These are phyloP conservation scores for Drosophila birchii DNA, from an alignment of 2,888 invertebrate genomes.

Conservation along the genomic window DNA sequence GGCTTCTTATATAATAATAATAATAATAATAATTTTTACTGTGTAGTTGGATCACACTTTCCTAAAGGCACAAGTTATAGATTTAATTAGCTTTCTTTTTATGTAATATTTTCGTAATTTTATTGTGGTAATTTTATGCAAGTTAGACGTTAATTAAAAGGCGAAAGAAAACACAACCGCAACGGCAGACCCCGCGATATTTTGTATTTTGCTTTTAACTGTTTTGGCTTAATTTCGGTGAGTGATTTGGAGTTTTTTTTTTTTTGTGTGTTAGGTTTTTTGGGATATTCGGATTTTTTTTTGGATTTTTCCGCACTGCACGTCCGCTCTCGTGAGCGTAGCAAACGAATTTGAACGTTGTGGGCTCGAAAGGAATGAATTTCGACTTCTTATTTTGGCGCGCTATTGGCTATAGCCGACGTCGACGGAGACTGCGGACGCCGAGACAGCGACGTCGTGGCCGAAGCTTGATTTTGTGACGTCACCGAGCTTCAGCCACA, in stretches of 20 bases:
- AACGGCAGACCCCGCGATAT: constrained; percentile 27
- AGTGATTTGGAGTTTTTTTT: constrained; percentile 40
- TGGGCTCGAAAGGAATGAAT: constrained; percentile 77
- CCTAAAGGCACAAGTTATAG: constrained; percentile 32
- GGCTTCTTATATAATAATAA: not conserved
- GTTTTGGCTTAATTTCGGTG: constrained; percentile 48
- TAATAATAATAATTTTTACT: constrained; percentile 1
- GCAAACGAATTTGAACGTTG: constrained; percentile 81
- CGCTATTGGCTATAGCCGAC: constrained; percentile 74
- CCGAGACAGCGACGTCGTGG: constrained; percentile 5
- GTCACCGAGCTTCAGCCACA: constrained; percentile 57
- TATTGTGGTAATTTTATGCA: constrained; percentile 44
- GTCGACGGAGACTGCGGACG: constrained; percentile 48
- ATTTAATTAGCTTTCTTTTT: constrained; percentile 30
- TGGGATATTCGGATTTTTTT: constrained; percentile 45
- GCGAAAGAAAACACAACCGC: constrained; percentile 53
- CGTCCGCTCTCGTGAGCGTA: constrained; percentile 84
- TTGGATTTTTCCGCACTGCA: constrained; percentile 76
- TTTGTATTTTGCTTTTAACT: constrained; percentile 7
- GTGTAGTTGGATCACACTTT: constrained; percentile 26
- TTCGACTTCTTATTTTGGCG: constrained; percentile 82
- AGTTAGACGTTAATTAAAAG: constrained; percentile 36
- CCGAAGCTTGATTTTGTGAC: constrained; percentile 58
- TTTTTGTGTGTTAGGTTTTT: constrained; percentile 26
- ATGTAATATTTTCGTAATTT: constrained; percentile 23